Evolutionary conservation across 2,113 vertebrate species (phyloP).

Genomic region (Entomyzon cyanotis): DNA sequence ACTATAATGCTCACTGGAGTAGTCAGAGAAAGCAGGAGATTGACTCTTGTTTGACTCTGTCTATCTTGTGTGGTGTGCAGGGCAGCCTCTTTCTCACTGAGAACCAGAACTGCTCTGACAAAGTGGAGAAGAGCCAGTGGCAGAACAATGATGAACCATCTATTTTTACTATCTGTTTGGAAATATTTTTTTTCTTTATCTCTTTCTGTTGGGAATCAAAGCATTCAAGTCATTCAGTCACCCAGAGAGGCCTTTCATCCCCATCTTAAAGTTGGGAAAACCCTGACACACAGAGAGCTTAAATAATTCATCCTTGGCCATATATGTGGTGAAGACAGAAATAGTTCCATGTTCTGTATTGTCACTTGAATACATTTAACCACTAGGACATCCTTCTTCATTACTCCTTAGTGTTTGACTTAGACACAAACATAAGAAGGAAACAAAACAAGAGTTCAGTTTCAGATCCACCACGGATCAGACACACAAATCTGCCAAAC

Average conservation of each 20-base stretch:
- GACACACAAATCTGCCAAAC: background rate
- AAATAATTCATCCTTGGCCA: background rate
- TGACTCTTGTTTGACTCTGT: background rate
- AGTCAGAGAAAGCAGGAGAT: background rate
- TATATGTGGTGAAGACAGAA: background rate
- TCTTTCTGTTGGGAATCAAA: background rate
- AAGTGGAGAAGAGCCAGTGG: background rate
- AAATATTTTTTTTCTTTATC: background rate
- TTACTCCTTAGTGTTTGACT: background rate
- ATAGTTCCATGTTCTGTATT: background rate
- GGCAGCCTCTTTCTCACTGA: background rate
- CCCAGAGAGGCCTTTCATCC: background rate
- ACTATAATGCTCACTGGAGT: background rate
- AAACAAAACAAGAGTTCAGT: background rate
- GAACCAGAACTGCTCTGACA: background rate
- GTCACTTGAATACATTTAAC: background rate
- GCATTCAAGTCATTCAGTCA: background rate
- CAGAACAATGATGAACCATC: background rate
- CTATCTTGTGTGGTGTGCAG: background rate
- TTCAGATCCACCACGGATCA: background rate
- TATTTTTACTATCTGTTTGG: background rate
- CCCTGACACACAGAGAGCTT: background rate
- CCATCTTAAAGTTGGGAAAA: background rate
- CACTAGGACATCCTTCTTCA: background rate
- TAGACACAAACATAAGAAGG: background rate